A percentile compares a stretch with the other conserved stretches of the same genome.
phyloP scores from a whole-genome alignment of 1,140 invertebrate species.

The Luehdorfia chinensis region DNA sequence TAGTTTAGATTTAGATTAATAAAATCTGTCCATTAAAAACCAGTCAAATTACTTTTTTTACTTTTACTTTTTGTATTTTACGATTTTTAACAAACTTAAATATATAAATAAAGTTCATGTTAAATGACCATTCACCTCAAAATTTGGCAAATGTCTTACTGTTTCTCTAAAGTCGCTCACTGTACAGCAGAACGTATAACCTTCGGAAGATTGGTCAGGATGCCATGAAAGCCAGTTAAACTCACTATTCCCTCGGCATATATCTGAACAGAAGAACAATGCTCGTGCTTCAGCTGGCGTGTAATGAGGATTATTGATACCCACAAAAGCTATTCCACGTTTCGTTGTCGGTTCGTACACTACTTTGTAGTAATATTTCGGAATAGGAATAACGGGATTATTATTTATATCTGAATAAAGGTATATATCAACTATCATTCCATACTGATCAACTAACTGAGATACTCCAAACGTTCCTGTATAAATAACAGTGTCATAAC shows the following conservation, averaged over 20 bases:
- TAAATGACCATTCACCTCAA: constrained; percentile 45
- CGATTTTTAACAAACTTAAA: neutral
- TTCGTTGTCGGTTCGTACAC: constrained; percentile 61
- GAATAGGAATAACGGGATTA: constrained; percentile 67
- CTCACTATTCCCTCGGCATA: constrained; percentile 38
- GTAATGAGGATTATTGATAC: constrained; percentile 77
- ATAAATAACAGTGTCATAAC: constrained; percentile 69
- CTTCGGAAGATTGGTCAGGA: constrained; percentile 43
- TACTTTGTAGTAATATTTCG: constrained; percentile 76
- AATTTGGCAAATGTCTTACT: constrained; percentile 49
- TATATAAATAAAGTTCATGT: too few species aligned
- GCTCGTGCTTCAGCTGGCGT: constrained; percentile 32
- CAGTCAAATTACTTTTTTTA: too few species aligned
- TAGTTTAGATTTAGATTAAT: too few species aligned
- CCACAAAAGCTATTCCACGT: constrained; percentile 67
- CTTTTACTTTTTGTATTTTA: too few species aligned
- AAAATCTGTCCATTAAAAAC: too few species aligned
- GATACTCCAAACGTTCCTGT: constrained; percentile 75
- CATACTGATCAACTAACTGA: constrained; percentile 59
- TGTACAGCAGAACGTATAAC: constrained; percentile 58
- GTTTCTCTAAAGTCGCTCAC: constrained; percentile 45
- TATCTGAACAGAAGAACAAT: constrained; percentile 55
- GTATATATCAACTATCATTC: constrained; percentile 59
- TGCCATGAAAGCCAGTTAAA: constrained; percentile 59
- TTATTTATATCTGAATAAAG: constrained; percentile 60